A percentile compares a stretch with the other conserved stretches of the same genome.
Evolutionary conservation across 2,888 invertebrate genomes (phyloP).

Genomic region (Erebia palarica): DNA sequence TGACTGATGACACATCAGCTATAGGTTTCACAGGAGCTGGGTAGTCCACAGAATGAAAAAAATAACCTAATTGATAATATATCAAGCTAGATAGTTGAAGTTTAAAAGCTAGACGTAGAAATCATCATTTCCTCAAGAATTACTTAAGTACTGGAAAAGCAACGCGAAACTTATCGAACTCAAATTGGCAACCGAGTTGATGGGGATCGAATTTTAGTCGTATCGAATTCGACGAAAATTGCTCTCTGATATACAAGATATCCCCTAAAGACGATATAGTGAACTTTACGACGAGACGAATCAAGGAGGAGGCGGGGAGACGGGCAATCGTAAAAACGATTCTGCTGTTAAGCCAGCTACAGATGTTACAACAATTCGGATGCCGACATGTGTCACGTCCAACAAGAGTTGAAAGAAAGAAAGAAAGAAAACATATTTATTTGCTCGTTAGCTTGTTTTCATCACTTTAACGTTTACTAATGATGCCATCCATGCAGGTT

Average conservation of each 20-base stretch:
- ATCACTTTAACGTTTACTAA: too few species aligned
- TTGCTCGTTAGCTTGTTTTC: background rate
- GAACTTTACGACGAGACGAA: conserved; percentile 48
- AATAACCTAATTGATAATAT: too few species aligned
- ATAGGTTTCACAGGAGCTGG: too few species aligned
- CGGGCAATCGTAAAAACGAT: conserved; percentile 14
- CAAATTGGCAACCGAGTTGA: conserved; percentile 10
- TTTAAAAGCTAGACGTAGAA: too few species aligned
- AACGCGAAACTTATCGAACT: background rate
- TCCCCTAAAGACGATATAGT: conserved; percentile 22
- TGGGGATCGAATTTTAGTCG: conserved; percentile 9
- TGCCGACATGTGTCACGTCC: background rate
- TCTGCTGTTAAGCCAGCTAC: background rate
- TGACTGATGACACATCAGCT: too few species aligned
- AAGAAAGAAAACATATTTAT: too few species aligned
- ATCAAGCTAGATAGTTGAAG: too few species aligned
- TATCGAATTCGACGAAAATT: conserved; percentile 12
- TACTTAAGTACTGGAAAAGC: too few species aligned
- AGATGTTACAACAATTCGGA: conserved; percentile 38
- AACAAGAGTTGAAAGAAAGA: background rate
- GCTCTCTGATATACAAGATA: background rate
- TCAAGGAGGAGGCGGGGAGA: background rate
- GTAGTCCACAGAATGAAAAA: too few species aligned
- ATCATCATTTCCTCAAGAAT: too few species aligned
- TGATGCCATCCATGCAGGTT: too few species aligned